Conservation (phyloP, 1,140 invertebrate genomes). For the Eulimnadia texana region DNA sequence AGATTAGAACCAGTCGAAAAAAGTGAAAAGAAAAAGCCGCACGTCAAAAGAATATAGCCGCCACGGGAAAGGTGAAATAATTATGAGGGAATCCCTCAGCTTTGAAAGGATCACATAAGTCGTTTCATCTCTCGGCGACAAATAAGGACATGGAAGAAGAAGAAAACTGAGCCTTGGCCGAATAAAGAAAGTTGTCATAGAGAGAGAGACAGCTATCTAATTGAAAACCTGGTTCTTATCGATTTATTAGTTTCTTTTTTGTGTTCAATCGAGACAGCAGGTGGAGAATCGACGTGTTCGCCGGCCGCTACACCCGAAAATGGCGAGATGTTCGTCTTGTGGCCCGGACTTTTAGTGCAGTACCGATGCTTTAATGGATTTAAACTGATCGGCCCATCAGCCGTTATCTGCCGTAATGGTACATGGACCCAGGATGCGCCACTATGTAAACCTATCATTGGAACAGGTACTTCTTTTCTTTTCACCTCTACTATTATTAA, state of each 20-base stretch:
- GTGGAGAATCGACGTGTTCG: not conserved
- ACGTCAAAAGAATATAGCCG: too few species aligned
- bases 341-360: conserved; percentile 13
- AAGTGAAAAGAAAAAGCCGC: too few species aligned
- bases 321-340: conserved; percentile 13
- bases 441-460: conserved; percentile 5
- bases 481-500: too few species aligned
- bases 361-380: conserved; percentile 10
- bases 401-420: conserved; percentile 13
- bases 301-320: conserved; percentile 8
- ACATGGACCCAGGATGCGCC: conserved; percentile 14
- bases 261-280: not conserved
- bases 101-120: too few species aligned
- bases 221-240: not conserved
- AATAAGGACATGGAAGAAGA: not conserved
- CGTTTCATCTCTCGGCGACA: not conserved
- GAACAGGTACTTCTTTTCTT: conserved; percentile 1
- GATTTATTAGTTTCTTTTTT: not conserved
- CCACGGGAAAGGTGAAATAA: too few species aligned
- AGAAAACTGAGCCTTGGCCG: not conserved
- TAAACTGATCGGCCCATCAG: conserved; percentile 12
- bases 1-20: too few species aligned
- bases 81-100: too few species aligned
- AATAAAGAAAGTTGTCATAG: too few species aligned
- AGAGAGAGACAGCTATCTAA: too few species aligned